Evolutionary conservation across 2,113 vertebrate genomes (phyloP).

Genomic region (Taurulus bubalis): DNA sequence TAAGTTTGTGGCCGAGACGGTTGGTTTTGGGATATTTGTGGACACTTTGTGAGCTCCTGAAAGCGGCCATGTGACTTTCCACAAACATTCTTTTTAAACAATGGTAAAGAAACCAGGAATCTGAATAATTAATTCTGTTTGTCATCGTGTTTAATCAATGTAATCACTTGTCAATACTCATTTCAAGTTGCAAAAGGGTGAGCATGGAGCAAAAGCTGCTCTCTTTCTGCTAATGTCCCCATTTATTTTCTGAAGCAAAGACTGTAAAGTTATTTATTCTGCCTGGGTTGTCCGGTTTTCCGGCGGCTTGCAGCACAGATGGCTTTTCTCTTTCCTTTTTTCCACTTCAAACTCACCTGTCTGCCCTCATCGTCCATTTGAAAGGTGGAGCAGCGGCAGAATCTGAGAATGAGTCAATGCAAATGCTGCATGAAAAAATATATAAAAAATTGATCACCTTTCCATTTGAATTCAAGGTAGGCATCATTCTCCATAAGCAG

Average conservation of each 20-base stretch:
- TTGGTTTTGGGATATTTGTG: conserved; percentile 26
- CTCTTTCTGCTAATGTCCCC: not conserved
- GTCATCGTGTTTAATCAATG: not conserved
- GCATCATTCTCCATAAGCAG: conserved; percentile 83
- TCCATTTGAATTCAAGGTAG: conserved; percentile 86
- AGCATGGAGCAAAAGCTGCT: not conserved
- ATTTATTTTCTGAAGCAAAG: conserved; percentile 20
- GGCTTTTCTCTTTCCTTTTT: conserved; percentile 38
- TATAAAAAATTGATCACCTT: conserved; percentile 84
- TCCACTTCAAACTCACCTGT: conserved; percentile 62
- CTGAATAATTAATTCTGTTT: conserved; percentile 1
- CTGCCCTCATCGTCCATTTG: conserved; percentile 74
- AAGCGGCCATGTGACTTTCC: conserved; percentile 7
- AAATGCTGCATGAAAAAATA: conserved; percentile 72
- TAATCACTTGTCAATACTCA: not conserved
- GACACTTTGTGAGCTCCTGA: conserved; percentile 4
- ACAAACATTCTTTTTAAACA: not conserved
- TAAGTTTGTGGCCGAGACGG: conserved; percentile 22
- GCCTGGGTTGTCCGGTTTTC: conserved; percentile 36
- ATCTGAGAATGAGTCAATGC: conserved; percentile 72
- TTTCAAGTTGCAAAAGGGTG: not conserved
- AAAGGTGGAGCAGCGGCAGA: conserved; percentile 44
- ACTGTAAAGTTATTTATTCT: not conserved
- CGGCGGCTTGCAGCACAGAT: conserved; percentile 35
- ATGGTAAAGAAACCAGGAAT: conserved; percentile 15